These are phyloP conservation scores for Tortricodes alternella DNA, from an alignment of 2,888 invertebrate species.

Conservation along the genomic window DNA sequence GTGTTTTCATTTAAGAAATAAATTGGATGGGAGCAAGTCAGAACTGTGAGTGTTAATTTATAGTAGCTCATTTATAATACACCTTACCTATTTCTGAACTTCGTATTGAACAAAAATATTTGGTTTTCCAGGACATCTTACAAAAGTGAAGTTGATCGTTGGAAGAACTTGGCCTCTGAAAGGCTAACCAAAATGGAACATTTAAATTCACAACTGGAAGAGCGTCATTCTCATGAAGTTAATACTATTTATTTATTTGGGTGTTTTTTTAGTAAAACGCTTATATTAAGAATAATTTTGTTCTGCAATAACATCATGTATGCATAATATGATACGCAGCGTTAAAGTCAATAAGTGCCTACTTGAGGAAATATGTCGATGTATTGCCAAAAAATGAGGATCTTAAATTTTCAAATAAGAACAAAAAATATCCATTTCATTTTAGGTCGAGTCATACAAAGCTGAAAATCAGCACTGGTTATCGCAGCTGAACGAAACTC, in stretches of 20 bases:
- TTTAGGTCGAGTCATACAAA: conserved; percentile 83
- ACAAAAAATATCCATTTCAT: neutral
- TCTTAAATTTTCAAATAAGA: neutral
- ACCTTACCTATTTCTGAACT: neutral
- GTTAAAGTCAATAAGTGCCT: too few relatives aligned
- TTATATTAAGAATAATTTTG: too few relatives aligned
- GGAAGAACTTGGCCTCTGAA: conserved; percentile 86
- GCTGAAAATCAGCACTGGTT: conserved; percentile 85
- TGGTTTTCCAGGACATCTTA: conserved; percentile 52
- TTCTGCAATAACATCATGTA: too few relatives aligned
- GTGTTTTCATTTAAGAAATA: conserved; percentile 69
- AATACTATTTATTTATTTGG: conserved; percentile 14
- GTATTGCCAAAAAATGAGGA: neutral
- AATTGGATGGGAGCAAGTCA: conserved; percentile 65
- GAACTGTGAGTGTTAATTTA: conserved; percentile 73
- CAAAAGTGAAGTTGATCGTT: conserved; percentile 77
- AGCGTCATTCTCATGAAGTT: conserved; percentile 84
- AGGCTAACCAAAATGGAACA: conserved; percentile 86
- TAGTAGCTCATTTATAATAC: too few relatives aligned
- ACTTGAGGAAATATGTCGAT: too few relatives aligned
- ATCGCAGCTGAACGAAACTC: conserved; percentile 78
- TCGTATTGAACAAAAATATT: neutral
- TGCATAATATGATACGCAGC: too few relatives aligned
- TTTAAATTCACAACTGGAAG: conserved; percentile 81
- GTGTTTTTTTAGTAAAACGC: too few relatives aligned